These are phyloP conservation scores for Chrysolina americana DNA, from an alignment of 2,888 invertebrate species.

Conservation along the genomic window DNA sequence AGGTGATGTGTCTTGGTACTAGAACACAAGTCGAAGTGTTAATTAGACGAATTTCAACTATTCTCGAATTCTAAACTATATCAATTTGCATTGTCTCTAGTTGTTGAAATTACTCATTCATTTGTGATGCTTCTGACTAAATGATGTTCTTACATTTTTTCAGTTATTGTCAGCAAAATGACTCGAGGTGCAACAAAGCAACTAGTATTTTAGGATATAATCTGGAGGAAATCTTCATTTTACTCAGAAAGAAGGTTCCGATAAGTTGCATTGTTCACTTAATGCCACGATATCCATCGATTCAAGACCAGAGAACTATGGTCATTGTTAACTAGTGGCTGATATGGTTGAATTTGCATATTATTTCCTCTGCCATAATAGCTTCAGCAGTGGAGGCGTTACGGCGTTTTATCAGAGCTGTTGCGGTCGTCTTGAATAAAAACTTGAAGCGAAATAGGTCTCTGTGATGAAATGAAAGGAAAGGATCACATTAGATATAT, in stretches of 20 bases:
- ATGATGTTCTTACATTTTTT: too few species aligned
- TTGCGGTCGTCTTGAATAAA: neutral
- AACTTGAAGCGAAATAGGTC: neutral
- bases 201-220: neutral
- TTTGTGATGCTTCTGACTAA: too few species aligned
- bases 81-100: too few species aligned
- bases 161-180: neutral
- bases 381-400: slow-evolving; percentile 40
- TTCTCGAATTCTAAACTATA: too few species aligned
- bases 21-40: too few species aligned
- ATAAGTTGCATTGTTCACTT: slow-evolving; percentile 11
- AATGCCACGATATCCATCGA: slow-evolving; percentile 35
- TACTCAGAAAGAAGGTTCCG: neutral
- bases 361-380: slow-evolving; percentile 59
- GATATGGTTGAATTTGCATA: slow-evolving; percentile 57
- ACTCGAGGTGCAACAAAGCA: neutral
- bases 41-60: too few species aligned
- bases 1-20: too few species aligned
- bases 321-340: slow-evolving; percentile 39
- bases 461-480: too few species aligned
- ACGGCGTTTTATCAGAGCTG: neutral
- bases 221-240: neutral
- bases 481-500: too few species aligned
- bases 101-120: too few species aligned
- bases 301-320: slow-evolving; percentile 32